These are phyloP conservation scores for Callitettix versicolor DNA, from an alignment of 1,140 invertebrate species.

Conservation along the genomic window DNA sequence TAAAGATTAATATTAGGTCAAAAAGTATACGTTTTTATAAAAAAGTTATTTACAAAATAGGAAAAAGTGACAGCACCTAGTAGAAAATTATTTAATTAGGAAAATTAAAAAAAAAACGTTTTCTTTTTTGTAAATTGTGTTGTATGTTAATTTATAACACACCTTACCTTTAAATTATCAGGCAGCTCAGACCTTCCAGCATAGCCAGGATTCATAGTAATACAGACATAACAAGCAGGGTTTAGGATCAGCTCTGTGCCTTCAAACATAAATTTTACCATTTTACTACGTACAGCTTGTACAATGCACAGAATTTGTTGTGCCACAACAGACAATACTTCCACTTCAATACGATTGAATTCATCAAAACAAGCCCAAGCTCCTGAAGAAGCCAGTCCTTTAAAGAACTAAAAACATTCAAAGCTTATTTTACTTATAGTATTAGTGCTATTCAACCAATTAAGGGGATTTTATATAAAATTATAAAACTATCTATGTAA, in stretches of 20 bases:
- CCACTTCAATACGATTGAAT: constrained; percentile 88
- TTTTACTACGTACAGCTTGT: constrained; percentile 61
- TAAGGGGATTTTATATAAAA: not conserved
- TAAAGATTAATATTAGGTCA: too few species aligned
- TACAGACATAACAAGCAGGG: constrained; percentile 75
- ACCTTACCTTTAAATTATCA: constrained; percentile 51
- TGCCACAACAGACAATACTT: constrained; percentile 71
- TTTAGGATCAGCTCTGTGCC: constrained; percentile 72
- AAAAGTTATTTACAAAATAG: too few species aligned
- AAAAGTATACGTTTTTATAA: too few species aligned
- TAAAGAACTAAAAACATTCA: constrained; percentile 52
- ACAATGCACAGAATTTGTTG: constrained; percentile 74
- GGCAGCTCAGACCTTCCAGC: constrained; percentile 77
- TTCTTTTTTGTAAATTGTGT: too few species aligned
- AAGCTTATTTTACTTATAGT: too few species aligned
- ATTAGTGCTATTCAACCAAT: too few species aligned
- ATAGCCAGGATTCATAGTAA: constrained; percentile 91
- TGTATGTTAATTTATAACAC: too few species aligned
- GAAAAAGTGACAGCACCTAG: too few species aligned
- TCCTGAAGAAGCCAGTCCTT: constrained; percentile 76
- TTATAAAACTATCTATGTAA: not conserved
- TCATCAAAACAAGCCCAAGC: constrained; percentile 94
- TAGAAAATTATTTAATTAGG: too few species aligned
- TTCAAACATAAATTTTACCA: constrained; percentile 70
- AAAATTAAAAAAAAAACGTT: too few species aligned